Percentiles rank a stretch among this genome's conserved stretches.
Evolutionary conservation across 2,797 vertebrate species (phyloP).

Genomic region (Falco peregrinus): DNA sequence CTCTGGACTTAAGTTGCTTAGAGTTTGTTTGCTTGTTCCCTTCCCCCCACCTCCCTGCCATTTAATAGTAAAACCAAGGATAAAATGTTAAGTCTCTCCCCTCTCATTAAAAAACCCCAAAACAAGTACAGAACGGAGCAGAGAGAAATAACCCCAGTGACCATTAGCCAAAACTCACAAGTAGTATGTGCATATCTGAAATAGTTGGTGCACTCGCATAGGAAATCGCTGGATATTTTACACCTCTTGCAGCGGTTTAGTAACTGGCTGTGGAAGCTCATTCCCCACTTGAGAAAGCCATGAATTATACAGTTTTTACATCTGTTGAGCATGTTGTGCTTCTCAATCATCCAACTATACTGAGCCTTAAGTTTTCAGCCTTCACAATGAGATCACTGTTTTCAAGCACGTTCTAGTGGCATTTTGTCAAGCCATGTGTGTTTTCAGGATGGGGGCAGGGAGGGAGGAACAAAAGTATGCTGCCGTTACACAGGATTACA

Average conservation of each 20-base stretch:
- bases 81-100: constrained; percentile 10
- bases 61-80: neutral
- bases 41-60: neutral
- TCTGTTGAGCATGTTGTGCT: constrained; percentile 82
- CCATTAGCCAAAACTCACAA: constrained; percentile 67
- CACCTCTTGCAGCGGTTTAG: constrained; percentile 88
- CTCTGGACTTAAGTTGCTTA: neutral
- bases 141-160: constrained; percentile 49
- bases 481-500: constrained; percentile 47
- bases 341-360: constrained; percentile 76
- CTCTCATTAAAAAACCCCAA: constrained; percentile 18
- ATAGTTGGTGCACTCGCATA: constrained; percentile 85
- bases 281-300: constrained; percentile 76
- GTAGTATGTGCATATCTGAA: constrained; percentile 81
- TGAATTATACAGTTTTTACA: constrained; percentile 77
- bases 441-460: constrained; percentile 70
- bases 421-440: constrained; percentile 74
- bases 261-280: constrained; percentile 79
- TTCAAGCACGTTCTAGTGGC: constrained; percentile 70
- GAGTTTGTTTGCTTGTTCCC: constrained; percentile 13
- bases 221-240: constrained; percentile 87
- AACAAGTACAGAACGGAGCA: neutral
- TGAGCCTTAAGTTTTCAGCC: constrained; percentile 67
- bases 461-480: constrained; percentile 72
- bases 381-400: constrained; percentile 81